Conservation (phyloP, 37 sponge, comb jelly and placozoan species). For the Hormiphora californensis region DNA sequence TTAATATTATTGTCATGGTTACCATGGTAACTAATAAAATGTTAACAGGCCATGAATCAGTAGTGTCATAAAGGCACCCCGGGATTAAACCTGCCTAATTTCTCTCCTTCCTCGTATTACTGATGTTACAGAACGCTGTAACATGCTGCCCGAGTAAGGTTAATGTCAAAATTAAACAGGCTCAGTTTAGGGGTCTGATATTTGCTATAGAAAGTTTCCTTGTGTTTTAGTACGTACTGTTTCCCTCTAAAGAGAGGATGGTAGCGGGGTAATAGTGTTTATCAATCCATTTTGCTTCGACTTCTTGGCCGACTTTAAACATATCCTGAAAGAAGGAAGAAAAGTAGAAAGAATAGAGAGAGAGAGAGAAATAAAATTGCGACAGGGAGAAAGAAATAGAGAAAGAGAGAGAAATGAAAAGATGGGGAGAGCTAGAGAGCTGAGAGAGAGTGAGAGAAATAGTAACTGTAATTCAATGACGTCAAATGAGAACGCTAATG, state of each 20-base stretch:
- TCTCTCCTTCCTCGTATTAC: slow-evolving; percentile 11
- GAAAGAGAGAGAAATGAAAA: no score
- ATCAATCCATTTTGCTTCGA: slow-evolving; percentile 42
- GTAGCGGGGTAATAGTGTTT: slow-evolving; percentile 27
- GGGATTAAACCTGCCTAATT: neutral
- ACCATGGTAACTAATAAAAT: neutral
- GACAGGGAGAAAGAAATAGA: no score
- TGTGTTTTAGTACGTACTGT: neutral
- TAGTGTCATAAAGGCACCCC: neutral
- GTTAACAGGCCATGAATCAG: slow-evolving; percentile 48
- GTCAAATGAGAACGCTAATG: no score
- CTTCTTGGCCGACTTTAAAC: slow-evolving; percentile 51
- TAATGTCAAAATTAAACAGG: neutral
- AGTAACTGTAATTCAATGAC: no score
- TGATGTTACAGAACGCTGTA: neutral
- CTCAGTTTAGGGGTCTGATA: neutral
- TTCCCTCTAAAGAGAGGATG: slow-evolving; percentile 5
- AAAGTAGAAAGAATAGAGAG: no score
- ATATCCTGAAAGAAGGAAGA: no score
- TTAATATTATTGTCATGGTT: no score
- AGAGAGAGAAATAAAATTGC: no score
- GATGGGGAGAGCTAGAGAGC: no score
- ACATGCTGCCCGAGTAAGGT: slow-evolving; percentile 30
- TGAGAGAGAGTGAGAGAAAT: no score
- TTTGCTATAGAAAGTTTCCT: neutral